Evolutionary conservation across 2,113 vertebrate genomes (phyloP).

Genomic region (Onychostruthus taczanowskii): DNA sequence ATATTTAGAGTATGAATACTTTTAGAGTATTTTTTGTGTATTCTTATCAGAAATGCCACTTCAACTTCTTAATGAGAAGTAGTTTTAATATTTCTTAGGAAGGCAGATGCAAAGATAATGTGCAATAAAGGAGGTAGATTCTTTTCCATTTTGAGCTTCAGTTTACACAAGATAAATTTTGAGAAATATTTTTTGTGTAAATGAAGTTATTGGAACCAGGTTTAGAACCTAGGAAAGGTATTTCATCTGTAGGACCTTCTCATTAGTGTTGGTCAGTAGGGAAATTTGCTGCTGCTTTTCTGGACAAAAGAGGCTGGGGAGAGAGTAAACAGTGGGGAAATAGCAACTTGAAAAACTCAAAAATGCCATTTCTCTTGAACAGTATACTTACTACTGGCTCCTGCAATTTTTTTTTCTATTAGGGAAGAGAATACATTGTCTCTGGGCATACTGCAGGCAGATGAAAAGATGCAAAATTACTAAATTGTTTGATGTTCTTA

Average conservation of each 20-base stretch:
- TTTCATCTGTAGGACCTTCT: neutral
- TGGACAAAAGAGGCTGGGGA: neutral
- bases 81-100: neutral
- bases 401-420: neutral
- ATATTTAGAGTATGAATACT: neutral
- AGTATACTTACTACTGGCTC: neutral
- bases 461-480: neutral
- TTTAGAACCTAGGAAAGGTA: neutral
- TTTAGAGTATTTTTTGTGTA: neutral
- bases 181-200: neutral
- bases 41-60: neutral
- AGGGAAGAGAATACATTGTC: neutral
- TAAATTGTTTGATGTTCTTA: neutral
- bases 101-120: neutral
- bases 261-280: neutral
- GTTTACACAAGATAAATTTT: neutral
- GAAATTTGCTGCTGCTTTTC: conserved; percentile 76
- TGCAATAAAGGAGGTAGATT: neutral
- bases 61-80: neutral
- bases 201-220: neutral
- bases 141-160: neutral
- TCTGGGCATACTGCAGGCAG: neutral
- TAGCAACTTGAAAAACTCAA: neutral
- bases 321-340: neutral
- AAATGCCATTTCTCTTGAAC: neutral